phyloP scores from a whole-genome alignment of 2,113 vertebrate genomes.

The Podilymbus podiceps region DNA sequence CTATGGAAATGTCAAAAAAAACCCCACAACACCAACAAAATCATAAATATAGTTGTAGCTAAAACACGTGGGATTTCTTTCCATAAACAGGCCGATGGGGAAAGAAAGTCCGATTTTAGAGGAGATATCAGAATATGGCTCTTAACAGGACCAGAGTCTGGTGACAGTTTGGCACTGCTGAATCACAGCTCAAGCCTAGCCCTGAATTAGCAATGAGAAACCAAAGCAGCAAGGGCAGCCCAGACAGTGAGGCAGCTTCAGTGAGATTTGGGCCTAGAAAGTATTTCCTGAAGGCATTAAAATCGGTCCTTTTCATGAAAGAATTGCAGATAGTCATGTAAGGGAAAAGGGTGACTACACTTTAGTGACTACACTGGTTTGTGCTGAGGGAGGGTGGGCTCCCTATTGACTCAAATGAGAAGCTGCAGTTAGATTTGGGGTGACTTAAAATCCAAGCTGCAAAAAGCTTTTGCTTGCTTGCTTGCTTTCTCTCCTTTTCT shows the following conservation, averaged over 20 bases:
- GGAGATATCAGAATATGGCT: neutral
- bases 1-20: neutral
- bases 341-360: neutral
- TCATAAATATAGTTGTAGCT: neutral
- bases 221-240: neutral
- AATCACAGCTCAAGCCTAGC: neutral
- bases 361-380: neutral
- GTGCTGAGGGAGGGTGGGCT: neutral
- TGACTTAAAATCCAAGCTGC: neutral
- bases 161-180: conserved; percentile 17
- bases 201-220: conserved; percentile 16
- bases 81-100: neutral
- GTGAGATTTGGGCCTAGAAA: neutral
- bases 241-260: neutral
- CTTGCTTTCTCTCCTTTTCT: neutral
- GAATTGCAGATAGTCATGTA: neutral
- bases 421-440: neutral
- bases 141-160: neutral
- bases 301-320: neutral
- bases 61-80: neutral
- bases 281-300: conserved; percentile 27
- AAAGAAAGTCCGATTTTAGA: neutral
- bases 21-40: no score
- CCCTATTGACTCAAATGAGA: neutral
- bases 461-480: neutral